Evolutionary conservation across 1,140 invertebrate genomes (phyloP).

Genomic region (Holcopasites calliopsidis): DNA sequence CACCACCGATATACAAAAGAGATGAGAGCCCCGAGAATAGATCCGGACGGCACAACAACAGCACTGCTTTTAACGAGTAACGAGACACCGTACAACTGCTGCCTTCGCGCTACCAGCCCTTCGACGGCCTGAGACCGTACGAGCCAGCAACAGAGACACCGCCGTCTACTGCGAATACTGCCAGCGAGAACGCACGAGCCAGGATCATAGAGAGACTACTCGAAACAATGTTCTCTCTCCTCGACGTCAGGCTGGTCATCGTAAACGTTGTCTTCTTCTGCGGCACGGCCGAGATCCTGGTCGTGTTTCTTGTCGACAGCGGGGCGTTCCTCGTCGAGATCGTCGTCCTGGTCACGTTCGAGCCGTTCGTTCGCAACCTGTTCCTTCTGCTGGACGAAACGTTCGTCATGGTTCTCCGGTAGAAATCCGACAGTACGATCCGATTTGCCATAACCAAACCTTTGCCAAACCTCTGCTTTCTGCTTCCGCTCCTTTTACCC

Average conservation of each 20-base stretch:
- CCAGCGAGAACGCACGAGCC: conserved; percentile 15
- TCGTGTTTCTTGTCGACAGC: background rate
- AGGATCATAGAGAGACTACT: background rate
- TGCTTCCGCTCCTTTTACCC: conserved; percentile 17
- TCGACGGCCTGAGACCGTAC: conserved; percentile 54
- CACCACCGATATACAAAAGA: conserved; percentile 43
- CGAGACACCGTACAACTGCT: conserved; percentile 36
- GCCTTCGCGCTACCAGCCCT: conserved; percentile 59
- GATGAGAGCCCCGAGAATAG: conserved; percentile 41
- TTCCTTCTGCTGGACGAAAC: conserved; percentile 10
- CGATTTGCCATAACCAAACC: conserved; percentile 45
- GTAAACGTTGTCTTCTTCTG: conserved; percentile 1
- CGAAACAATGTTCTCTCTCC: background rate
- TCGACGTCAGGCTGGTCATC: background rate
- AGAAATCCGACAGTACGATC: conserved; percentile 18
- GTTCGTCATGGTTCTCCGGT: conserved; percentile 50
- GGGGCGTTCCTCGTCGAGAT: background rate
- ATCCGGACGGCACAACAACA: conserved; percentile 60
- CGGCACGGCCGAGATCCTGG: background rate
- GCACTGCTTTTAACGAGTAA: conserved; percentile 48
- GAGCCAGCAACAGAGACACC: conserved; percentile 31
- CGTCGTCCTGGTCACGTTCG: conserved; percentile 27
- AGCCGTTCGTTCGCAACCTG: conserved; percentile 37
- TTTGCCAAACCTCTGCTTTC: no score
- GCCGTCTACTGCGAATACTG: background rate